Evolutionary conservation across 2,113 vertebrate species (phyloP).

Genomic region (Candoia aspera): DNA sequence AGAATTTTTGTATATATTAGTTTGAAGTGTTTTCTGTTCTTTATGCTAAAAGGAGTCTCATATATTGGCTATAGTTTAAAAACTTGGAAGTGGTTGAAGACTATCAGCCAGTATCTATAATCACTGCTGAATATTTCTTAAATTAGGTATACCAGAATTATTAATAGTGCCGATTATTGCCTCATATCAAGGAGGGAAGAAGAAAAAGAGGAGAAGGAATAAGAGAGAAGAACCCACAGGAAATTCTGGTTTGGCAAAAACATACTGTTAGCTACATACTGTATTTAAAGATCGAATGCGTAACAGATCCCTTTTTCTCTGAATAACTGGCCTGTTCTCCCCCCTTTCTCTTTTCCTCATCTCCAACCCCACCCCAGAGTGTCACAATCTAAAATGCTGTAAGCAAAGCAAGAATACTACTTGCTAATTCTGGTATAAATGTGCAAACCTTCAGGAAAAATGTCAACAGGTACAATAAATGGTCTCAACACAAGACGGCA

Average conservation of each 20-base stretch:
- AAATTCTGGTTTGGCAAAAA: slow-evolving; percentile 19
- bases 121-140: slow-evolving; percentile 8
- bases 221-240: slow-evolving; percentile 15
- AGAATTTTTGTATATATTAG: not conserved
- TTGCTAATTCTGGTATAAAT: not conserved
- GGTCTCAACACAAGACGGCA: not conserved
- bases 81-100: slow-evolving; percentile 23
- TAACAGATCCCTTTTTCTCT: not conserved
- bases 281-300: not conserved
- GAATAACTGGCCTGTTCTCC: not conserved
- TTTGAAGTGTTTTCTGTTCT: slow-evolving; percentile 34
- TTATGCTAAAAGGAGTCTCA: slow-evolving; percentile 26
- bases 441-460: not conserved
- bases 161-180: not conserved
- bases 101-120: slow-evolving; percentile 34
- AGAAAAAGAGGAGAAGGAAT: slow-evolving; percentile 18
- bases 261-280: slow-evolving; percentile 40
- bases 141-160: slow-evolving; percentile 21
- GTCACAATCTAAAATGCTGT: not conserved
- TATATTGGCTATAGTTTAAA: slow-evolving; percentile 14
- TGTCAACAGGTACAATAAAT: not conserved
- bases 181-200: not conserved
- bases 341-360: too few relatives aligned
- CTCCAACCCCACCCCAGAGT: not conserved
- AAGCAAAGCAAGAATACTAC: slow-evolving; percentile 15